Percentiles rank a stretch among this genome's conserved stretches.
These are phyloP conservation scores for Philaenus spumarius DNA, from an alignment of 1,140 invertebrate species.

Conservation along the genomic window DNA sequence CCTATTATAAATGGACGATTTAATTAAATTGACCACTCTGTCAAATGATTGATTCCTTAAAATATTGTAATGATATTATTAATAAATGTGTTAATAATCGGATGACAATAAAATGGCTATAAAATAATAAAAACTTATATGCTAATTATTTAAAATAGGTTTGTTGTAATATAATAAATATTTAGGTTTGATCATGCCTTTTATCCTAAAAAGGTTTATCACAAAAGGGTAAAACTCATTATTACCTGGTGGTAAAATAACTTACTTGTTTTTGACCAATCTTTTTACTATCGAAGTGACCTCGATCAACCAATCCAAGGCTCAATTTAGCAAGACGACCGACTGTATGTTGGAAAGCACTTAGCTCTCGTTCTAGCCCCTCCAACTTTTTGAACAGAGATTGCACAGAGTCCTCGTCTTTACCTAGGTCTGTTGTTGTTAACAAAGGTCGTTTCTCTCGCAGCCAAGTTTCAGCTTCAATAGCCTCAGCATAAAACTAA, in stretches of 20 bases:
- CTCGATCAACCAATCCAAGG: slow-evolving; percentile 57
- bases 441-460: slow-evolving; percentile 71
- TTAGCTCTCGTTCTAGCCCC: slow-evolving; percentile 70
- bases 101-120: no score
- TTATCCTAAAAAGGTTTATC: background rate
- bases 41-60: no score
- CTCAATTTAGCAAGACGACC: slow-evolving; percentile 59
- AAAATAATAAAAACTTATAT: no score
- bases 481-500: slow-evolving; percentile 77
- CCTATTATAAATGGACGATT: no score
- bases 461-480: slow-evolving; percentile 83
- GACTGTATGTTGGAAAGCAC: slow-evolving; percentile 59
- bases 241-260: background rate
- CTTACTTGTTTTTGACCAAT: slow-evolving; percentile 57
- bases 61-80: no score
- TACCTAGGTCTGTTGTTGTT: slow-evolving; percentile 68
- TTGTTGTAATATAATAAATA: no score
- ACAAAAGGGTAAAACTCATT: background rate
- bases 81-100: no score
- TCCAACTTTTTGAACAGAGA: slow-evolving; percentile 73
- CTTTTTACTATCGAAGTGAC: slow-evolving; percentile 73
- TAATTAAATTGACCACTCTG: no score
- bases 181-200: background rate
- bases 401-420: slow-evolving; percentile 81
- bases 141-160: no score